A percentile compares a stretch with the other conserved stretches of the same genome.
These are phyloP conservation scores for Caerostris darwini DNA, from an alignment of 1,140 invertebrate genomes.

Conservation along the genomic window DNA sequence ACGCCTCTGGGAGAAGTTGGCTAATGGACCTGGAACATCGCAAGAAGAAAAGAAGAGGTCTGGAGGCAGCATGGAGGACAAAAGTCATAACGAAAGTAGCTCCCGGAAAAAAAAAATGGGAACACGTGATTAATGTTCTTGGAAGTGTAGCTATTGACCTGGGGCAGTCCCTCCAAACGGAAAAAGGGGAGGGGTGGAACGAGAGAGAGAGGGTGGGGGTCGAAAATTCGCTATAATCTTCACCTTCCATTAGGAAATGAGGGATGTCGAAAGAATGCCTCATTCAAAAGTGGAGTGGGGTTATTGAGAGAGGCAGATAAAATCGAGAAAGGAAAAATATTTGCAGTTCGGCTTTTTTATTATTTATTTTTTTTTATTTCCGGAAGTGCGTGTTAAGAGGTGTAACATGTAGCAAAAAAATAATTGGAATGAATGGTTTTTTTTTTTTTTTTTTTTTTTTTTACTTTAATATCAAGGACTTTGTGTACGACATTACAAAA, in stretches of 20 bases:
- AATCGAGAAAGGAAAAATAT: not conserved
- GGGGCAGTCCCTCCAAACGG: not conserved
- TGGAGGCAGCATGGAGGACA: not conserved
- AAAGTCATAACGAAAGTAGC: not conserved
- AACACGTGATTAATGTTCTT: conserved; percentile 47
- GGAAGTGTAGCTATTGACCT: conserved; percentile 54
- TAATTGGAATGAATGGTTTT: too few species aligned
- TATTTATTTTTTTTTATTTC: not conserved
- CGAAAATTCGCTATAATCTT: conserved; percentile 28
- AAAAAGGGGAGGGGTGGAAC: not conserved
- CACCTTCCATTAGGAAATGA: conserved; percentile 61
- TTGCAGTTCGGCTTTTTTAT: not conserved
- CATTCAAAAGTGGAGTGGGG: conserved; percentile 3
- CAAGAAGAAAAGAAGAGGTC: not conserved
- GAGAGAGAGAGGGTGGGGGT: not conserved
- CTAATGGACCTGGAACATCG: conserved; percentile 56
- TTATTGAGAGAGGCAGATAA: conserved; percentile 7
- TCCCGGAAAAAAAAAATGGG: not conserved
- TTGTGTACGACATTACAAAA: too few species aligned
- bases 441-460: too few species aligned
- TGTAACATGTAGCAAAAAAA: not conserved
- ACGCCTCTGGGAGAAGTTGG: not conserved
- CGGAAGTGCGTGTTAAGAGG: not conserved
- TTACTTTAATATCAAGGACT: too few species aligned
- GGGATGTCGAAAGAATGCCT: conserved; percentile 4